Evolutionary conservation across 2,888 invertebrate species (phyloP).

Genomic region (Panopea generosa): DNA sequence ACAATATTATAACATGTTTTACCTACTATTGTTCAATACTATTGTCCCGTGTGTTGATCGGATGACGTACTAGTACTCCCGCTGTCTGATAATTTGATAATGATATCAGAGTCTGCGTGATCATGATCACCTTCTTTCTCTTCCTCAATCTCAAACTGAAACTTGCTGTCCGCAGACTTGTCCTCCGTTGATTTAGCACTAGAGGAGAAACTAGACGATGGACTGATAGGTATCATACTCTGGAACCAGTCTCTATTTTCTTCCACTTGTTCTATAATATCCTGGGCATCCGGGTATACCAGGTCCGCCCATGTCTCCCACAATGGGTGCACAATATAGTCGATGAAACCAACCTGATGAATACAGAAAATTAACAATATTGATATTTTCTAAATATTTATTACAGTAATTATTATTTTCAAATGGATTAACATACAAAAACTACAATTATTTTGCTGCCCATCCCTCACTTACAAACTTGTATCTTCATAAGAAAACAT

Average conservation of each 20-base stretch:
- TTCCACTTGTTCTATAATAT: conserved; percentile 98
- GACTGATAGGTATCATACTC: conserved; percentile 96
- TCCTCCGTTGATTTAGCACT: conserved; percentile 62
- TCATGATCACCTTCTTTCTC: conserved; percentile 60
- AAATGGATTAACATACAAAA: no score
- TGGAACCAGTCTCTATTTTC: conserved; percentile 99
- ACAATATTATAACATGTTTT: conserved; percentile 19
- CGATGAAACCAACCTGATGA: conserved; percentile 96
- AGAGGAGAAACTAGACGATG: conserved; percentile 85
- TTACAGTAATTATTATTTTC: no score
- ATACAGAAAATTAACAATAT: not conserved
- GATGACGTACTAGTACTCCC: conserved; percentile 14
- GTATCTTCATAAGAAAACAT: no score
- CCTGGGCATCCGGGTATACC: conserved; percentile 99
- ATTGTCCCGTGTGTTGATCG: conserved; percentile 7
- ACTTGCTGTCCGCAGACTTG: conserved; percentile 66
- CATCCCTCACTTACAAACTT: no score
- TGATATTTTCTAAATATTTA: no score
- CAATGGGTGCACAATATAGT: conserved; percentile 99
- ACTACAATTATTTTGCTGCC: no score
- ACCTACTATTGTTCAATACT: conserved; percentile 1
- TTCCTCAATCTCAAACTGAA: conserved; percentile 78
- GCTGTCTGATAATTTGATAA: conserved; percentile 52
- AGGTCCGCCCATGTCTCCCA: conserved; percentile 99
- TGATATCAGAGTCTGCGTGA: conserved; percentile 25